Evolutionary conservation across 2,113 vertebrate genomes (phyloP).

Genomic region (Piprites chloris): DNA sequence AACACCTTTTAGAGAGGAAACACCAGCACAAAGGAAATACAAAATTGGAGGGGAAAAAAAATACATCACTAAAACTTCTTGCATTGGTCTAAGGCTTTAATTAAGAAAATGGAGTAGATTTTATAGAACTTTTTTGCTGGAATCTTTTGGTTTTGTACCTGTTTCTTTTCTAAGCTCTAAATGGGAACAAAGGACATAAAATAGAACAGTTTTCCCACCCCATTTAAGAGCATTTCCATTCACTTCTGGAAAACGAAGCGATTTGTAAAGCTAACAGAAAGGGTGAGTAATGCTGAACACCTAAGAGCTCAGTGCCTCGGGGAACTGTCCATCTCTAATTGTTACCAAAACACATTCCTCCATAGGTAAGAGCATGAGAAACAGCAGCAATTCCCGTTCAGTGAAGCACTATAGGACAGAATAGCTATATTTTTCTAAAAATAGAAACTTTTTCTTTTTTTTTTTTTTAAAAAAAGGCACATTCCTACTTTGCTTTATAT

Average conservation of each 20-base stretch:
- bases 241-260: background rate
- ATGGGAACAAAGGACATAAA: background rate
- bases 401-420: background rate
- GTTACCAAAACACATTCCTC: background rate
- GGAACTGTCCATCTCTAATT: background rate
- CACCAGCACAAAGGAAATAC: background rate
- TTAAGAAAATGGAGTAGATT: background rate
- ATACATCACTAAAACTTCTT: background rate
- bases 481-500: background rate
- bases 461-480: background rate
- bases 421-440: background rate
- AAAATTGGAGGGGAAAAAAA: background rate
- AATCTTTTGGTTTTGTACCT: background rate
- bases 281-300: background rate
- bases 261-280: background rate
- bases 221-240: background rate
- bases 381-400: background rate
- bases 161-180: background rate
- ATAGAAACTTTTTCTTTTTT: background rate
- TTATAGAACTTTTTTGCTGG: background rate
- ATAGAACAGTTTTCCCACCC: background rate
- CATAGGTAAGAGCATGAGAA: background rate
- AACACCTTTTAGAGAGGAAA: background rate
- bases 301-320: background rate
- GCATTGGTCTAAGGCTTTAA: background rate